Percentiles rank a stretch among this genome's conserved stretches.
phyloP scores from a whole-genome alignment of 2,888 invertebrate genomes.

The Noctua pronuba region DNA sequence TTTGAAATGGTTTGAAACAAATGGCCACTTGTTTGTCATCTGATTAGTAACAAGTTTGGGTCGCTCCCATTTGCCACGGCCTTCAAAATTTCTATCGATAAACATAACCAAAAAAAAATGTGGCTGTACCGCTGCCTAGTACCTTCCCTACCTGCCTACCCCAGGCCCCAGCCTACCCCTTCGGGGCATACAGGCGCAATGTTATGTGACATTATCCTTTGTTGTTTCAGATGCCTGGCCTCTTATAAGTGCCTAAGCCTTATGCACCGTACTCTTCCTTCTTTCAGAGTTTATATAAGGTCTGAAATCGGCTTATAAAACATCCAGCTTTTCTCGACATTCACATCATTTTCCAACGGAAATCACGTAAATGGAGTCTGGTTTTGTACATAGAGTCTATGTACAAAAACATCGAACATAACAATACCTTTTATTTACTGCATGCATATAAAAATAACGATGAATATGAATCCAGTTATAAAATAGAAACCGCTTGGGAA shows the following conservation, averaged over 20 bases:
- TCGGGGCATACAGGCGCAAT: neutral
- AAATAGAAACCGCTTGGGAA: constrained; percentile 14
- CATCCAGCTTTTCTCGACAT: constrained; percentile 10
- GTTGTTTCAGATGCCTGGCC: constrained; percentile 37
- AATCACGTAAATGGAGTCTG: neutral
- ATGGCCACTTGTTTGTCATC: neutral
- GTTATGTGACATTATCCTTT: constrained; percentile 25
- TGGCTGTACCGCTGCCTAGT: neutral
- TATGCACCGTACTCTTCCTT: constrained; percentile 3
- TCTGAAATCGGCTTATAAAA: constrained; percentile 35
- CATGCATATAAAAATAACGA: constrained; percentile 1
- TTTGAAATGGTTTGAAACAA: neutral
- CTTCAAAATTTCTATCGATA: neutral
- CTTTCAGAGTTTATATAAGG: constrained; percentile 26
- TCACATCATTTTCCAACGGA: neutral
- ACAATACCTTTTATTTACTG: constrained; percentile 3
- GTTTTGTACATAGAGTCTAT: neutral
- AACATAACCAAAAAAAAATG: neutral
- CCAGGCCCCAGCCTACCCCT: too few species aligned
- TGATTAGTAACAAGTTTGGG: neutral
- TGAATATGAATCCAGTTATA: neutral
- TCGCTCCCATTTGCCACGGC: neutral
- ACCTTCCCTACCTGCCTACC: too few species aligned
- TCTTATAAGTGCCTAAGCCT: constrained; percentile 17
- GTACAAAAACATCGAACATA: neutral